Evolutionary conservation across 1,140 invertebrate genomes (phyloP), one percentile per base, ranked within the genome.

Genomic region (Heliconius eleuchia): DNA sequence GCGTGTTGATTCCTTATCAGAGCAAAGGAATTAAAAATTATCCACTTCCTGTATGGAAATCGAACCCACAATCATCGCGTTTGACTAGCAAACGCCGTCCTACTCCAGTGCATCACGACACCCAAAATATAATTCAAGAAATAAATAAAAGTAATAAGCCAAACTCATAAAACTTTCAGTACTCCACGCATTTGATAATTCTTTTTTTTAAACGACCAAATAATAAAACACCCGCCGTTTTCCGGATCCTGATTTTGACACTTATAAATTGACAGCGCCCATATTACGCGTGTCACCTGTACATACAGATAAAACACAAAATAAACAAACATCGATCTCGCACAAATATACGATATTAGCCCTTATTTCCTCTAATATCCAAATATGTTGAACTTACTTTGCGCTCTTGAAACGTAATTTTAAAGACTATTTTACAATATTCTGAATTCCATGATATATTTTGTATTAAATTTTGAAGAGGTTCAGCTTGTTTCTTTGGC

Each of bases 211-310:
- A 77, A 55, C 76, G 42, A 72, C 76, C 42, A 72, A 72, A 76
- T 76, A 74, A 46, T 37, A 7, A 66, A 79, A 72, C 71, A 57
- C 42, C 42, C 19, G 72, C 77, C 66, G 66, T 30, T 50, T 70
- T 50, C 72, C 71, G 37, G 34, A 74, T 66, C 66, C 78, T 80
- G 81, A 85, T 83, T 88, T 89, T 87, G 89, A 88, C 88, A 87
- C 82, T 87, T 89, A 90, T 87, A 89, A 90, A 90, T 90, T 85
- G 86, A 87, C 84, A 81, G 73, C 42, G 37, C 60, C 74, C 42
- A 72, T 73, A 81, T 84, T 88, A 85, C 82, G 78, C 79, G 71
- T 81, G 81, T 82, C 87, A 90, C 88, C 85, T 88, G 85, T 79
- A 79, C 55, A 66, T 23, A 73, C 73, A 82, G 81, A 82, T 82